Base-by-base conservation (phyloP, 1,140 invertebrate genomes). In the Grapholita molesta region DNA sequence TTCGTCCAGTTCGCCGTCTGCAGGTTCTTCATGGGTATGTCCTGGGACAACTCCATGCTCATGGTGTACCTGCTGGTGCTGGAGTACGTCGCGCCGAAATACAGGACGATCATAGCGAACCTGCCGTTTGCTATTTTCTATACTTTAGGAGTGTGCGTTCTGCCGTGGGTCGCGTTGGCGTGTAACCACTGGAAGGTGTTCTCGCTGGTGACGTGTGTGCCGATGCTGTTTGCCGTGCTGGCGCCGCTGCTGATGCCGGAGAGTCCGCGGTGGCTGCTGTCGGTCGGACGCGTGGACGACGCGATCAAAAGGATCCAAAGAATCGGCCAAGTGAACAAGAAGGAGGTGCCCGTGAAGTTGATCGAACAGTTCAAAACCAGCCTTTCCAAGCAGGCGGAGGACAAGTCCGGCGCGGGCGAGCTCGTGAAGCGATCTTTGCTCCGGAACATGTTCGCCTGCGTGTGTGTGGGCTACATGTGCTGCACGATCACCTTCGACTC, bases 11-110 rank as follows among this genome's bases (percentile, higher is more conserved):
- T 95, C 92, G 82, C 92, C 2, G 68, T 94, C 15, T 93, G 94
- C 72, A 88, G 95, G 35, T 92, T 95, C 71, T 92, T 95, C 33
- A 94, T 95, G 64, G 95, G 95, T 2, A 94, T 95, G 78, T 94
- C 95, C 6, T 97, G 96, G 85, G 96, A 97, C 84, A 96, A 95
- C 75, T 96, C 96, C 86, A 96, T 95, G 68, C 96, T 96, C 94
- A 96, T 96, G 95, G 73, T 69, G 1, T 89, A 88, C 52, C 71
- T 88, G 76, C 71, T 86, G 90, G 94, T 94, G 18, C 92, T 95
- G 70, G 95, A 95, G 84, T 88, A 95, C 61, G 93, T 95, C 8
- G 94, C 94, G 8, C 94, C 94, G 7, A 90, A 89, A 55, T 91
- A 94, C 70, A 88, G 95, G 68, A 94, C 94, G 2, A 76, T 93